Evolutionary conservation across 2,797 vertebrate species (phyloP), one percentile per base, ranked within the genome.

Genomic region (Hoplostethus mediterraneus): DNA sequence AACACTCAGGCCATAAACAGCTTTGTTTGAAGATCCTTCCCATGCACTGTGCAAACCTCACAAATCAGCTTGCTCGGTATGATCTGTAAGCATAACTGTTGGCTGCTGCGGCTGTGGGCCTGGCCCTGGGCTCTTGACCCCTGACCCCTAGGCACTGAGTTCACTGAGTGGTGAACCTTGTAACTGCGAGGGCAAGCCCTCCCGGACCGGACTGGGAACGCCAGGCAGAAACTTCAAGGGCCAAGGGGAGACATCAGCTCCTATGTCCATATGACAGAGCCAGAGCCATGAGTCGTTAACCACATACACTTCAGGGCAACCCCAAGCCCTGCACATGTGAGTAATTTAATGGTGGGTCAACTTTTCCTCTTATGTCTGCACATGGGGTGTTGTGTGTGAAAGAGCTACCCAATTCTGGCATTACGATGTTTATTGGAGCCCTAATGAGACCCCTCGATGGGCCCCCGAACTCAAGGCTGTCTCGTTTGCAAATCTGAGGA

Each of bases 1-100:
- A 92, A 90, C 87, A 90, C 64, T 82, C 5, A 16, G 64, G 66
- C 73, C 78, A 87, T 91, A 89, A 91, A 93, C 85, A 79, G 74
- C 58, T 86, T 82, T 90, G 87, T 90, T 90, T 89, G 85, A 92
- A 89, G 84, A 71, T 82, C 73, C 68, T 69, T 53, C 81, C 75
- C 60, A 63, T 75, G 76, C 69, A 79, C 75, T 86, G 57, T 72
- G 83, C 89, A 88, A 93, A 93, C 82, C 83, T 85, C 87, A 89
- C 89, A 91, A 91, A 91, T 91, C 86, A 87, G 51, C 60, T 69
- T 13, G 58, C 71, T 44, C 68, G 87, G 88, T 89, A 89, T 89
- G 86, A 90, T 91, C 80, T 82, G 70, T 61, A 77, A 76, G 80
- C 85, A 87, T 84, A 87, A 84, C 86, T 88, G 87, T 89, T 73